A percentile compares a stretch with the other conserved stretches of the same genome.
Conservation (phyloP, 2,888 invertebrate genomes). For the Anodontia alba region DNA sequence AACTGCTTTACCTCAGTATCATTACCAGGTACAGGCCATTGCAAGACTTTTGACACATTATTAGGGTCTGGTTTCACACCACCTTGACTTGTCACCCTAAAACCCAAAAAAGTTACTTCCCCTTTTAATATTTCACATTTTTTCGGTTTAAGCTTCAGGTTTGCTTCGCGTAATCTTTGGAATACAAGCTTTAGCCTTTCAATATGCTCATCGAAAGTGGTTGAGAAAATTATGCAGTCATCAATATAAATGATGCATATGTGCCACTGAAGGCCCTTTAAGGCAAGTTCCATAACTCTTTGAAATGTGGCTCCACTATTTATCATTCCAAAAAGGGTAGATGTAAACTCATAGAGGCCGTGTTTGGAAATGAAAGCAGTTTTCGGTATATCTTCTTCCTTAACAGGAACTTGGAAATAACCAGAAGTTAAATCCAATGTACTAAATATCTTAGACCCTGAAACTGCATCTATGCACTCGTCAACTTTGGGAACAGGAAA, state of each 20-base stretch:
- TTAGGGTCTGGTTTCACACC: slow-evolving; percentile 20
- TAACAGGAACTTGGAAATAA: slow-evolving; percentile 53
- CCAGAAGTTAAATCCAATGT: slow-evolving; percentile 51
- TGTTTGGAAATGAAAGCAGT: slow-evolving; percentile 57
- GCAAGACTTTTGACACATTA: slow-evolving; percentile 22
- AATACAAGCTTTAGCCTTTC: slow-evolving; percentile 27
- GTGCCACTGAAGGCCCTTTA: slow-evolving; percentile 47
- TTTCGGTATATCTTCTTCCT: slow-evolving; percentile 44
- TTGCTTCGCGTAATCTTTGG: too few species aligned
- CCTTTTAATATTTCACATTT: too few species aligned
- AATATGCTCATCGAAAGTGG: slow-evolving; percentile 43
- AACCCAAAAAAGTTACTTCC: too few species aligned
- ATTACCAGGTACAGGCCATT: slow-evolving; percentile 31
- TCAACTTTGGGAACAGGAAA: slow-evolving; percentile 49
- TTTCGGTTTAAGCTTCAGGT: too few species aligned
- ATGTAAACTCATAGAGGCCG: slow-evolving; percentile 51
- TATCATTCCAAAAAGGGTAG: slow-evolving; percentile 47
- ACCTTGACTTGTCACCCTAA: too few species aligned
- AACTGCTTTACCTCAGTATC: slow-evolving; percentile 48
- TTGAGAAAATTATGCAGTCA: slow-evolving; percentile 52
- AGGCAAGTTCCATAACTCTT: slow-evolving; percentile 48
- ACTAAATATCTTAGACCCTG: slow-evolving; percentile 38
- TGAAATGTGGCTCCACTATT: slow-evolving; percentile 49
- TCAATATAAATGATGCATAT: slow-evolving; percentile 56
- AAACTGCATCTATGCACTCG: slow-evolving; percentile 52